Evolutionary conservation across 2,888 invertebrate genomes (phyloP), one percentile per base, ranked within the genome.

Genomic region (Microctonus aethiopoides): DNA sequence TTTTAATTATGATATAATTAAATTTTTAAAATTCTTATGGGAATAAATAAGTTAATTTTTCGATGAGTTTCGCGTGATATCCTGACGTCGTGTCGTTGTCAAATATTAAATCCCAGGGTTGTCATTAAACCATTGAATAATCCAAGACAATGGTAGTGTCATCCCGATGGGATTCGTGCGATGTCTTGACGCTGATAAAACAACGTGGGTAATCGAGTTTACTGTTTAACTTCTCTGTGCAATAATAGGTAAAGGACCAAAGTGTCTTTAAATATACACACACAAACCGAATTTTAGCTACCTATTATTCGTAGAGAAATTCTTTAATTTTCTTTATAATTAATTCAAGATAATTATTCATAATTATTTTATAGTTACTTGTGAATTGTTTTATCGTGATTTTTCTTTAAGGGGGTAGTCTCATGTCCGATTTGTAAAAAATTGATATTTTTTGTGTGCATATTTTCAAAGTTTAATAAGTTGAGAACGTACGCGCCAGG

Each of bases 81-180:
- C 39, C 24, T 7, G 16, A 22, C 5, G 26, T 46, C 46, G 1
- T 7, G 29, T 24, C 11, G 2, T 32, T 16, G n/a, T 57, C 32
- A 62, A 72, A 73, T 71, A 61, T 72, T 63, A 46, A 41, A 67
- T 72, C 70, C 75, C 75, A 52, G 29, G 69, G 60, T 71, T 54
- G 71, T 73, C 71, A 80, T 80, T 79, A 80, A 77, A 73, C 69
- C 67, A 52, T 59, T 79, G 75, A 74, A 77, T 78, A 77, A 81
- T 79, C 73, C 67, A 74, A 71, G 72, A 72, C 56, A 11, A 54
- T 32, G 32, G 9, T 24, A 16, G 16, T 20, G 24, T 22, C 2
- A 64, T 64, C 56, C 63, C 57, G 13, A n/a, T 9, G 71, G 59
- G 74, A 70, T 34, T 70, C 52, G 69, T 68, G 46, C n/a, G 36